Percentiles rank a stretch among this genome's conserved stretches.
These are phyloP conservation scores for Torymus texanus DNA, from an alignment of 2,888 invertebrate genomes.

Conservation along the genomic window DNA sequence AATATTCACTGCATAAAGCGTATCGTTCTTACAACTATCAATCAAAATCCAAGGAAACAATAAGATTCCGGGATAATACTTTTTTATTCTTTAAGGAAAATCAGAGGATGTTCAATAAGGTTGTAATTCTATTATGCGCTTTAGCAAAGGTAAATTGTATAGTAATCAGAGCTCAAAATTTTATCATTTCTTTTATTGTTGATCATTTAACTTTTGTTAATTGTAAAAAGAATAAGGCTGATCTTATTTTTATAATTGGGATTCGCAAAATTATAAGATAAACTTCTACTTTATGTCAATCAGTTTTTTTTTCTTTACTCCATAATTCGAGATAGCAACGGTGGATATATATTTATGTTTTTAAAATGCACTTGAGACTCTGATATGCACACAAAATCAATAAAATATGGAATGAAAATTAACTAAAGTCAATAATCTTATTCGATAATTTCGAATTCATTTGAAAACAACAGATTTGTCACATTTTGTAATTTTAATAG, in stretches of 20 bases:
- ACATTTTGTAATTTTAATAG: not conserved
- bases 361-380: not conserved
- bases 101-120: not conserved
- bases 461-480: not conserved
- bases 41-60: conserved; percentile 29
- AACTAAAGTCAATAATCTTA: conserved; percentile 20
- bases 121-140: conserved; percentile 13
- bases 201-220: too few relatives aligned
- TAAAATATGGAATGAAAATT: not conserved
- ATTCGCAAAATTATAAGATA: too few relatives aligned
- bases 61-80: conserved; percentile 3
- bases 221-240: too few relatives aligned
- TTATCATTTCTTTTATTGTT: not conserved
- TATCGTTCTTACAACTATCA: conserved; percentile 15
- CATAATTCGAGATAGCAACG: too few relatives aligned
- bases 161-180: not conserved
- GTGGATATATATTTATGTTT: not conserved
- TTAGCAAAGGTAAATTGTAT: not conserved
- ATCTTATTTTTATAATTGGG: too few relatives aligned
- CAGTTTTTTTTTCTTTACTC: too few relatives aligned
- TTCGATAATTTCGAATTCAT: not conserved
- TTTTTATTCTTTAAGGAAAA: too few relatives aligned
- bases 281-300: too few relatives aligned
- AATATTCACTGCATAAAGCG: not conserved
- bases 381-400: not conserved